Conservation (phyloP, 2,797 vertebrate genomes). For the Hemibagrus guttatus region DNA sequence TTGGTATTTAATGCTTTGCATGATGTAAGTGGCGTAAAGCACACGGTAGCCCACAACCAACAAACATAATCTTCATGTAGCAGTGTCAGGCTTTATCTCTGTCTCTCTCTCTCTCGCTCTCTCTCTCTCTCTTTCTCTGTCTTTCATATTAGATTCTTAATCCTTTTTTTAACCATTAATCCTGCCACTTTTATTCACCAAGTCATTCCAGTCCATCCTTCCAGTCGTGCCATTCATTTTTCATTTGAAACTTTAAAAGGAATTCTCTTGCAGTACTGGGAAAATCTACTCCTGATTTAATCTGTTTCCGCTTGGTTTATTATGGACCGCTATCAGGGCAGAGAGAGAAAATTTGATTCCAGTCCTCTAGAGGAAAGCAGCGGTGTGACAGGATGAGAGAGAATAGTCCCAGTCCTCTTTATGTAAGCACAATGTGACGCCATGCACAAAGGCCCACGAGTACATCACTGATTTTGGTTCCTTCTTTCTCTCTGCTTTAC, state of each 20-base stretch:
- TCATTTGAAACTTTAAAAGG: not conserved
- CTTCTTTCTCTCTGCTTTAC: not conserved
- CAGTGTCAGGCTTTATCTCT: not conserved
- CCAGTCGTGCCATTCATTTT: constrained; percentile 19
- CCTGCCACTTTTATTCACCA: not conserved
- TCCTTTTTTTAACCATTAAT: constrained; percentile 22
- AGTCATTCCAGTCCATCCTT: not conserved
- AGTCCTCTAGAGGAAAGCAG: constrained; percentile 10
- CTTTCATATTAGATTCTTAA: constrained; percentile 17
- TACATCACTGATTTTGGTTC: constrained; percentile 4
- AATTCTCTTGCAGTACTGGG: not conserved
- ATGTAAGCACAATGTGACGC: constrained; percentile 48
- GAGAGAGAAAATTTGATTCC: not conserved
- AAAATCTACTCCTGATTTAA: not conserved
- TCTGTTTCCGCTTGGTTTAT: not conserved
- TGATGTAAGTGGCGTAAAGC: not conserved
- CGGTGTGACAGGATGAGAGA: constrained; percentile 6
- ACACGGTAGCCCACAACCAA: not conserved
- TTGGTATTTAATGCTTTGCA: not conserved
- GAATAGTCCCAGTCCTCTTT: constrained; percentile 52
- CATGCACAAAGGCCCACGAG: constrained; percentile 19
- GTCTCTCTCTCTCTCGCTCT: not conserved
- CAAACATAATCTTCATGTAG: constrained; percentile 4
- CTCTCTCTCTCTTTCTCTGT: not conserved
- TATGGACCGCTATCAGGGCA: not conserved